phyloP scores from a whole-genome alignment of 2,888 invertebrate species.

The Zele albiditarsus region DNA sequence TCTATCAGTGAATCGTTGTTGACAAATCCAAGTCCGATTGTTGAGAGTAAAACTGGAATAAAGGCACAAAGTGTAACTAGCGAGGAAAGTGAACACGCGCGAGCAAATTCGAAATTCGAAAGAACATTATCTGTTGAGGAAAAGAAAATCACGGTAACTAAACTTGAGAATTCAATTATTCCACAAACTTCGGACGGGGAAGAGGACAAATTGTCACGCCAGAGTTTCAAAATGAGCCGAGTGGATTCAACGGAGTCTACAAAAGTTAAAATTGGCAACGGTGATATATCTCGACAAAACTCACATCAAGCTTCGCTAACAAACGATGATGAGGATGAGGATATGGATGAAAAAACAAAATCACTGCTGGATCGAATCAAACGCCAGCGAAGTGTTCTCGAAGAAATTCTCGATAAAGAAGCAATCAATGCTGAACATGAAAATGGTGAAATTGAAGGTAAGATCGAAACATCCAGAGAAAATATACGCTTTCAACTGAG shows the following conservation, averaged over 20 bases:
- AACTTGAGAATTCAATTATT: constrained; percentile 7
- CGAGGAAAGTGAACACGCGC: constrained; percentile 48
- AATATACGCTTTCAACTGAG: background rate
- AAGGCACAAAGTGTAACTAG: constrained; percentile 44
- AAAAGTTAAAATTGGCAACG: constrained; percentile 31
- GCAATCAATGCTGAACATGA: constrained; percentile 55
- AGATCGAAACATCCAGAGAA: constrained; percentile 30
- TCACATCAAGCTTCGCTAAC: constrained; percentile 55
- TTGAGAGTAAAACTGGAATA: constrained; percentile 42
- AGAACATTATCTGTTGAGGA: constrained; percentile 23
- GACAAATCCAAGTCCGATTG: constrained; percentile 62
- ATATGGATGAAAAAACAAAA: constrained; percentile 77
- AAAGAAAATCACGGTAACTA: constrained; percentile 5
- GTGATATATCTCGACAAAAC: constrained; percentile 49
- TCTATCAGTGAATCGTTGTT: constrained; percentile 74
- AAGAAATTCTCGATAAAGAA: constrained; percentile 80
- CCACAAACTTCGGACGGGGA: constrained; percentile 44
- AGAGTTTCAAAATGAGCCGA: constrained; percentile 47
- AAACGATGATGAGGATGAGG: constrained; percentile 74
- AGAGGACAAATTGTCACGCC: constrained; percentile 48
- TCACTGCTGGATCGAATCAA: constrained; percentile 79
- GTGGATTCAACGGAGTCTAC: constrained; percentile 46
- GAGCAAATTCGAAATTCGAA: constrained; percentile 40
- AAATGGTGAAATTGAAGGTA: constrained; percentile 55
- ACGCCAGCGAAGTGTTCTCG: constrained; percentile 81